Evolutionary conservation across 2,113 vertebrate genomes (phyloP).

Genomic region (Mohoua ochrocephala): DNA sequence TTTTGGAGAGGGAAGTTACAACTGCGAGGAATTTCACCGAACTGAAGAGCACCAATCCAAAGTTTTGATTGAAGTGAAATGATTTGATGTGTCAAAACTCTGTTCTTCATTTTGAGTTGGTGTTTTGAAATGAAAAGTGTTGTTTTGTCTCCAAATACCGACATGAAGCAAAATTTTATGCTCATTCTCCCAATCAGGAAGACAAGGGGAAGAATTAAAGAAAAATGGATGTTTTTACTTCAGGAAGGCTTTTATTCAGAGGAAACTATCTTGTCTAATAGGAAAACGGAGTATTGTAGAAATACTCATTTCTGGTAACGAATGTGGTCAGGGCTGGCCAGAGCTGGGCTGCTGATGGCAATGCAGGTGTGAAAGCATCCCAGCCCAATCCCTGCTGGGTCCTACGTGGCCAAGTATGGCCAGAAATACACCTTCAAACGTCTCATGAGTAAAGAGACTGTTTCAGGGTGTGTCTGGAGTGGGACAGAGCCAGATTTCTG

Average conservation of each 20-base stretch:
- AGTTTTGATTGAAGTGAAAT: conserved; percentile 57
- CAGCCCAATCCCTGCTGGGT: background rate
- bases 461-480: background rate
- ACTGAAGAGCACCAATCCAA: background rate
- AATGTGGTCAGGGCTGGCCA: background rate
- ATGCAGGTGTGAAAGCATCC: background rate
- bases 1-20: background rate
- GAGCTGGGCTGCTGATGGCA: background rate
- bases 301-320: background rate
- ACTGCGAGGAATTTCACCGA: background rate
- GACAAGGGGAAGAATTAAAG: background rate
- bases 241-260: background rate
- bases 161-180: background rate
- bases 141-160: conserved; percentile 48
- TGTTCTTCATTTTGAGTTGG: conserved; percentile 27
- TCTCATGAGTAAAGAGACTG: background rate
- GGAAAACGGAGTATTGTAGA: background rate
- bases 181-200: background rate
- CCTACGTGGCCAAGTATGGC: rapidly evolving
- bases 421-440: background rate
- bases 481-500: background rate
- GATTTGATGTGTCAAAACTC: conserved; percentile 47
- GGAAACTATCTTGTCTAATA: background rate
- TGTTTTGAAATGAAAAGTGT: conserved; percentile 61
- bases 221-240: background rate